These are phyloP conservation scores for Buceros bicornis DNA, from an alignment of 2,797 vertebrate species.

Conservation along the genomic window DNA sequence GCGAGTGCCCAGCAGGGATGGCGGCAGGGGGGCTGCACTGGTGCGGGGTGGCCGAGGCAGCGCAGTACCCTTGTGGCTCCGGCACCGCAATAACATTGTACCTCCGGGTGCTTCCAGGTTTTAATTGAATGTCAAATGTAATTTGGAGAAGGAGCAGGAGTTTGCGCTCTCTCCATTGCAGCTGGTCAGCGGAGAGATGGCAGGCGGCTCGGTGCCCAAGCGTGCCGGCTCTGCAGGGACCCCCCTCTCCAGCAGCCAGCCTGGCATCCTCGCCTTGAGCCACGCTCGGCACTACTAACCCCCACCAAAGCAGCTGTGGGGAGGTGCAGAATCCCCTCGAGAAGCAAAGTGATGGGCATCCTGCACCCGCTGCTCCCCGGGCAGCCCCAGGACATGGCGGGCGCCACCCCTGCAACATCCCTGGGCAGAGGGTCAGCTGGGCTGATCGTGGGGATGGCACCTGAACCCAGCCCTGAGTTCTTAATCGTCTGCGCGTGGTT, in stretches of 20 bases:
- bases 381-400: no score
- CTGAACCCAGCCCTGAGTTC: fast-evolving
- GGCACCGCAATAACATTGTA: background rate
- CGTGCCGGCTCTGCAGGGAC: background rate
- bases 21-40: background rate
- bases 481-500: fast-evolving
- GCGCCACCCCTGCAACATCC: background rate
- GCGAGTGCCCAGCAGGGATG: background rate
- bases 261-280: background rate
- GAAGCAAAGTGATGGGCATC: background rate
- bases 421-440: background rate
- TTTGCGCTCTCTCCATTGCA: background rate
- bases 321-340: background rate
- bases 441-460: background rate
- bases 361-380: background rate
- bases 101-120: slow-evolving; percentile 44
- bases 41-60: background rate
- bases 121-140: slow-evolving; percentile 73
- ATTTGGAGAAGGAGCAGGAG: slow-evolving; percentile 63
- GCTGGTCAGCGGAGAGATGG: background rate
- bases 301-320: fast-evolving
- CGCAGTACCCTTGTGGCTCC: background rate
- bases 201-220: background rate
- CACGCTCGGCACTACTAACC: fast-evolving
- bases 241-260: background rate